Percentiles rank a stretch among this genome's conserved stretches.
These are phyloP conservation scores for Seladonia tumulorum DNA, from an alignment of 2,888 invertebrate species.

Conservation along the genomic window DNA sequence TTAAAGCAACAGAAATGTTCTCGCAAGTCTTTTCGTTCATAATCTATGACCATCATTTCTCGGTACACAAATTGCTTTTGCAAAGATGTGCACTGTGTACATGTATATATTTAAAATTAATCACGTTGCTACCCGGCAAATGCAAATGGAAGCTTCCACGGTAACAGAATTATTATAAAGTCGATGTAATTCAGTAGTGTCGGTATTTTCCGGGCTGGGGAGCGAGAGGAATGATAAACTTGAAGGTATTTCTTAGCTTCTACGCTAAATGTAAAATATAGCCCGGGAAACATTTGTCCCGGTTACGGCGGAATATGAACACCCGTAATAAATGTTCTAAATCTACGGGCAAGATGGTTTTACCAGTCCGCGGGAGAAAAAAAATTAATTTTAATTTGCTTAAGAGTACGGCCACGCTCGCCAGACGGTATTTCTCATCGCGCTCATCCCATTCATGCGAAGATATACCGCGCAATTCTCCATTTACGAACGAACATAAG, in stretches of 20 bases:
- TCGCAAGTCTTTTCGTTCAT: neutral
- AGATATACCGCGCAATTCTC: neutral
- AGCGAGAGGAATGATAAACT: slow-evolving; percentile 23
- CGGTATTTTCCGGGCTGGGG: neutral
- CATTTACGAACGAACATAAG: neutral
- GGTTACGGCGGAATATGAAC: slow-evolving; percentile 35
- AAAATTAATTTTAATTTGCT: slow-evolving; percentile 54
- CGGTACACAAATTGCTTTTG: neutral
- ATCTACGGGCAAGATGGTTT: neutral
- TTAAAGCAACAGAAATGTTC: neutral
- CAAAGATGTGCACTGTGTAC: neutral
- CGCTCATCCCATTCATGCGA: neutral
- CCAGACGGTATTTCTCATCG: slow-evolving; percentile 18
- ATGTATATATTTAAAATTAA: slow-evolving; percentile 1
- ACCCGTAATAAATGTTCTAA: slow-evolving; percentile 36
- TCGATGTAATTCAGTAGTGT: neutral
- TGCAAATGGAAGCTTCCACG: slow-evolving; percentile 6
- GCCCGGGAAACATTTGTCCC: slow-evolving; percentile 16
- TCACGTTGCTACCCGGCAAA: slow-evolving; percentile 1
- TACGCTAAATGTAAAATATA: slow-evolving; percentile 22
- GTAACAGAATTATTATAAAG: neutral
- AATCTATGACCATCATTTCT: neutral
- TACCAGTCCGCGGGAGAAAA: neutral
- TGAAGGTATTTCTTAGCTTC: slow-evolving; percentile 22
- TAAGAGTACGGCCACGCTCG: slow-evolving; percentile 8